Evolutionary conservation across 2,797 vertebrate genomes (phyloP), one percentile per base, ranked within the genome.

Genomic region (Kryptopterus vitreolus): DNA sequence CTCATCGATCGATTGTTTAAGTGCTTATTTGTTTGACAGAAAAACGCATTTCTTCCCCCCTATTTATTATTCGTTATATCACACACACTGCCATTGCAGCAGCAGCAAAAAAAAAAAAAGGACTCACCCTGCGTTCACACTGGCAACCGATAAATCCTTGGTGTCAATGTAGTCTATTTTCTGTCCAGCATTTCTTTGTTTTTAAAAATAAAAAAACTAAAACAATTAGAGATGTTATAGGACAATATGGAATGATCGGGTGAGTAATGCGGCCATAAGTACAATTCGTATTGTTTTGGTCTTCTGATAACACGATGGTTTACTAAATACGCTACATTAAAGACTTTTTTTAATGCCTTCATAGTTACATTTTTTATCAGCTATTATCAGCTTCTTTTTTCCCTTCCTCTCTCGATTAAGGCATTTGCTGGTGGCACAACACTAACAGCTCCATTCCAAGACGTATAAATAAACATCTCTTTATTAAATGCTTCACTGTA

Each of bases 21-120:
- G 86, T 87, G 61, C 70, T 86, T 87, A 86, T 86, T 86, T 86
- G 82, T 91, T 92, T 91, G 90, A 86, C 87, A 86, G 90, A 77
- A 70, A 70, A 66, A 88, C n/a, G 88, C 88, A 87, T 89, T 86
- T 89, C 86, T 89, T 86, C 89, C 87, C 88, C 91, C 91, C 91
- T 93, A 93, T 94, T 94, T 94, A 94, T 94, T 93, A 89, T 91
- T 88, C 90, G 86, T 88, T 91, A 82, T 83, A 90, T 83, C 86
- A 86, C 84, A 86, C 84, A 80, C 75, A 78, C 77, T 82, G 79
- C 72, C 72, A 66, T 61, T 61, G 62, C 75, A 80, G 79, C 69
- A 50, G n/a, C n/a, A n/a, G n/a, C n/a, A n/a, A n/a, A n/a, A n/a
- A n/a, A 73, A 71, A 57, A 80, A 73, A 52, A 52, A 55, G 77